phyloP scores from a whole-genome alignment of 2,888 invertebrate species.

The Leptinotarsa juncta region DNA sequence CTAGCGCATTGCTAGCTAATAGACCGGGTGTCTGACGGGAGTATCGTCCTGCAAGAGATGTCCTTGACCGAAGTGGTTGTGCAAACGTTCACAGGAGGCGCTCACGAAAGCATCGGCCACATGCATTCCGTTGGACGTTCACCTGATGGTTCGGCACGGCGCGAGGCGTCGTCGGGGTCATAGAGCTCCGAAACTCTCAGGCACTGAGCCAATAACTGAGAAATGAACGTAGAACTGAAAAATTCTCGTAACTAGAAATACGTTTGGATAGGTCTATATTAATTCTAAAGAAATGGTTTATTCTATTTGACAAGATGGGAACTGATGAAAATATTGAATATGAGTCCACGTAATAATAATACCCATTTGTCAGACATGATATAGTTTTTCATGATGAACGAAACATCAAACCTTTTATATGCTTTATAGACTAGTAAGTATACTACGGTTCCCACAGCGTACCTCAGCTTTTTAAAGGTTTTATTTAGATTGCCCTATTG shows the following conservation, averaged over 20 bases:
- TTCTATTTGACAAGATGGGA: too few species aligned
- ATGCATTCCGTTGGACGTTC: constrained; percentile 8
- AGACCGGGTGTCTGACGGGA: constrained; percentile 21
- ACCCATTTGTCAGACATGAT: too few species aligned
- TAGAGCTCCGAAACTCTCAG: constrained; percentile 1
- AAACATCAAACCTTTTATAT: too few species aligned
- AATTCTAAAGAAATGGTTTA: too few species aligned
- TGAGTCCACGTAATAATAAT: too few species aligned
- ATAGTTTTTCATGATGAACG: too few species aligned
- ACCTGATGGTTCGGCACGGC: constrained; percentile 1
- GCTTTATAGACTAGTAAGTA: too few species aligned
- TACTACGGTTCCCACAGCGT: too few species aligned
- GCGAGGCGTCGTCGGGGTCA: constrained; percentile 9
- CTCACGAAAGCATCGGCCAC: background rate
- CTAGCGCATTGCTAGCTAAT: constrained; percentile 6
- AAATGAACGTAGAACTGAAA: background rate
- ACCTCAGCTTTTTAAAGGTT: too few species aligned
- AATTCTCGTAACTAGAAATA: background rate
- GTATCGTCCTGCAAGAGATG: constrained; percentile 28
- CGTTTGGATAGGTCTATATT: too few species aligned
- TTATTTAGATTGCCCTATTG: too few species aligned
- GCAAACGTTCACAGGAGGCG: constrained; percentile 16
- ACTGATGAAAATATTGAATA: too few species aligned
- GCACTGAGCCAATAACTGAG: background rate
- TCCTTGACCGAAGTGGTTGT: constrained; percentile 27